A percentile compares a stretch with the other conserved stretches of the same genome.
Evolutionary conservation across 2,797 vertebrate species (phyloP).

Genomic region (Phoebastria nigripes): DNA sequence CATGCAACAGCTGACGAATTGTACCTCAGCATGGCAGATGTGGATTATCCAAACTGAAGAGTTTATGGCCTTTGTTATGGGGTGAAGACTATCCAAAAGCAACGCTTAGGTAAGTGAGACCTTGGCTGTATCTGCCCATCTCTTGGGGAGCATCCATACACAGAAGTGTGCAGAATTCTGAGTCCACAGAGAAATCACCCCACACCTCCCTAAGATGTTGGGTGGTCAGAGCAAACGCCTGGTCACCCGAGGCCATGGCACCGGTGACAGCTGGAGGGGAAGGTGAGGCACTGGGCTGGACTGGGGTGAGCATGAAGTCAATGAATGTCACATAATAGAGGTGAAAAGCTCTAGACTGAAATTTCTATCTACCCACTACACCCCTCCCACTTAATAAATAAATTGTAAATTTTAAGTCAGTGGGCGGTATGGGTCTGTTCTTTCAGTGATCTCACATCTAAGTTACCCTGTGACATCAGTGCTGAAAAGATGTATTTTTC

Average conservation of each 20-base stretch:
- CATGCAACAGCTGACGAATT: not conserved
- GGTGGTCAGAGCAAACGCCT: rapidly evolving
- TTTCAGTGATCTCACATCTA: not conserved
- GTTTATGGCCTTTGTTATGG: not conserved
- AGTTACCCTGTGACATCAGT: not conserved
- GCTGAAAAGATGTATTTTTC: not conserved
- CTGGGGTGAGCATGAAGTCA: rapidly evolving
- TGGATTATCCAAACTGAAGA: not conserved
- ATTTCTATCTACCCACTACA: not conserved
- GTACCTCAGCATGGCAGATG: not conserved
- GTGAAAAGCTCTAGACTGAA: not conserved
- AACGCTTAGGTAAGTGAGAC: not conserved
- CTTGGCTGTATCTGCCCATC: not conserved
- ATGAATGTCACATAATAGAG: not conserved
- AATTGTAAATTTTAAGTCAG: not conserved
- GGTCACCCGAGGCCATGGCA: rapidly evolving
- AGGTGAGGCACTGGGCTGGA: too few relatives aligned
- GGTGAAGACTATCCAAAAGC: not conserved
- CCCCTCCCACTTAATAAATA: not conserved
- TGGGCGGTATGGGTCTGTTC: not conserved
- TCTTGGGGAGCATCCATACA: not conserved
- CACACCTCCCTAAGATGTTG: rapidly evolving
- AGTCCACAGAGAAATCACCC: not conserved
- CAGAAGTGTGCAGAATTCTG: not conserved
- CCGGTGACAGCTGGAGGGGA: not conserved